These are phyloP conservation scores for Echinometra lucunter DNA, from an alignment of 53 echinoderm and acorn worm species.

Conservation along the genomic window DNA sequence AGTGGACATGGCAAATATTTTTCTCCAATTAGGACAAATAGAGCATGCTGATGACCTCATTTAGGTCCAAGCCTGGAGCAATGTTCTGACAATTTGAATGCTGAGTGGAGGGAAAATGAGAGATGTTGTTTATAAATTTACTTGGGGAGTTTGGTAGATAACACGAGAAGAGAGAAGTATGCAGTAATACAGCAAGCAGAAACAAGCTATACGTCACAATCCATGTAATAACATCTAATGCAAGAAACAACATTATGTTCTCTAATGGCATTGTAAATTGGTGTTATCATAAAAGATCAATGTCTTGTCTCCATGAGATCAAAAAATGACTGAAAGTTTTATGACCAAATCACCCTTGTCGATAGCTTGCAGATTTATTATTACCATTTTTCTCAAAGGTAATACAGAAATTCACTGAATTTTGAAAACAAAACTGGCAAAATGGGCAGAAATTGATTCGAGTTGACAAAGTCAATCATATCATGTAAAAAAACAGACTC, in stretches of 20 bases:
- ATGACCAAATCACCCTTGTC: too few relatives aligned
- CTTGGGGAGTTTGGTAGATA: not conserved
- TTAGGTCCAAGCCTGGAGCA: not conserved
- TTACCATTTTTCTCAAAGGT: too few relatives aligned
- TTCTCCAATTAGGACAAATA: constrained; percentile 27
- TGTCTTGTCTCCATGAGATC: too few relatives aligned
- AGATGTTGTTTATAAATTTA: not conserved
- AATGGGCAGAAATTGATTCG: too few relatives aligned
- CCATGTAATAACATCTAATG: not conserved
- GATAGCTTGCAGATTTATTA: too few relatives aligned
- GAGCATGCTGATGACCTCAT: constrained; percentile 3
- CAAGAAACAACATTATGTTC: not conserved
- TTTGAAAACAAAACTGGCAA: too few relatives aligned
- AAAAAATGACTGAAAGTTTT: too few relatives aligned
- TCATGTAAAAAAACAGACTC: too few relatives aligned
- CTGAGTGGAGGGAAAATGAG: not conserved
- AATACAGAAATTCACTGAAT: too few relatives aligned
- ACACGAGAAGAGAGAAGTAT: not conserved
- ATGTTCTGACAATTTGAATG: constrained; percentile 1
- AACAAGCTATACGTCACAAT: not conserved
- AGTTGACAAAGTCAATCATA: too few relatives aligned
- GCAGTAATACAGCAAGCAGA: not conserved
- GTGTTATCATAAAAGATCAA: too few relatives aligned
- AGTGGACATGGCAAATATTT: constrained; percentile 38
- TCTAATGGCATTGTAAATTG: not conserved